Base-by-base conservation (phyloP, 2,888 invertebrate species). In the Watsonalla cultraria region DNA sequence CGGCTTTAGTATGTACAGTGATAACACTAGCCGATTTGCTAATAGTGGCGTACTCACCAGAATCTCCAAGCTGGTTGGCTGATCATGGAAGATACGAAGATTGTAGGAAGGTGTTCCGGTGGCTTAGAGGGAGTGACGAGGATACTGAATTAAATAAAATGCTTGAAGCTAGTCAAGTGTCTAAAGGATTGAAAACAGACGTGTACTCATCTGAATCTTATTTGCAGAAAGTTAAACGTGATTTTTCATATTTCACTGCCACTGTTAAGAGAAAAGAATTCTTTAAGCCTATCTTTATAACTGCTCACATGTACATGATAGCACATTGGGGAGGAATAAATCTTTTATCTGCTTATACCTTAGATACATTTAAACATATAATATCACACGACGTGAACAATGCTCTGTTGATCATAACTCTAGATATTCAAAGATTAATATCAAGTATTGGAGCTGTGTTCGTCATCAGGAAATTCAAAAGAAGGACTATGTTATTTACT, bases 61-160 rank as follows among this genome's bases (percentile, higher is more conserved):
- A 95, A 78, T 92, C 94, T 0, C 94, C 94, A 0, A 90, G 90
- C 56, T 95, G 94, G 93, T 69, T 94, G 42, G 86, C 93, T 0
- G 87, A 91, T 35, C 92, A 92, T 59, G 92, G 92, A 0, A 84
- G 85, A 34, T 80, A 87, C 1, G 86, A 87, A 0, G 91, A 92
- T 46, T 92, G 94, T 0, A 86, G 88, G 58, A 72, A 78, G 39
- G 87, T 92, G 0, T 92, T 93, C 34, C 78, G 87, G 51, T 93
- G 92, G 87, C 84, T 93, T 45, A 82, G 94, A 62, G 93, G 93
- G 9, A 71, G 83, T 8, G 70, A 67, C 0, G 81, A 82, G 56
- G 80, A 84, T 24, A 91, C 90, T 0, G 86, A 80, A 55, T 58
- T 84, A 7, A 66, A 71, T n/a, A 72, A 65, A 53, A 78, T 84